A percentile compares a stretch with the other conserved stretches of the same genome.
Conservation (phyloP, 2,797 vertebrate species). For the Cheirogaleus major region DNA sequence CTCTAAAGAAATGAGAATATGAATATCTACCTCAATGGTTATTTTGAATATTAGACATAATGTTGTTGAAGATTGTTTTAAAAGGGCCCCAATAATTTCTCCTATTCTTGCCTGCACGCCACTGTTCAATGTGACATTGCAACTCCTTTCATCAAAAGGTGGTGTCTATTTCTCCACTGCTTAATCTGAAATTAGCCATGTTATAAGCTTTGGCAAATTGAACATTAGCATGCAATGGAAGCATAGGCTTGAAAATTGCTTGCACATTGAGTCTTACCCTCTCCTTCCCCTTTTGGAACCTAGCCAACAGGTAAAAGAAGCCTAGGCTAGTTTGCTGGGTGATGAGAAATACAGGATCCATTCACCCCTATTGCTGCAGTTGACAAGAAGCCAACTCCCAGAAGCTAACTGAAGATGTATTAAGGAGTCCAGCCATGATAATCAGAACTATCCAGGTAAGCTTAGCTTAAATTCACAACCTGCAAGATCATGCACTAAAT, state of each 20-base stretch:
- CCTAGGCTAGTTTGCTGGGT: not conserved
- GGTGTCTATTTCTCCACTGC: not conserved
- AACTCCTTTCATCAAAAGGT: not conserved
- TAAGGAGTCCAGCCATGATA: not conserved
- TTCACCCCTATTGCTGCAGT: not conserved
- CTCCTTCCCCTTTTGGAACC: not conserved
- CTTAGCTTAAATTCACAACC: not conserved
- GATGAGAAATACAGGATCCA: not conserved
- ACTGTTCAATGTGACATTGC: not conserved
- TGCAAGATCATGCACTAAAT: not conserved
- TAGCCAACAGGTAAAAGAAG: not conserved
- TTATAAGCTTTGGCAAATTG: not conserved
- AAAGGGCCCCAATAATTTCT: not conserved
- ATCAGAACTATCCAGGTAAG: not conserved
- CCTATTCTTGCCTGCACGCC: not conserved
- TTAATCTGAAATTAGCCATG: not conserved
- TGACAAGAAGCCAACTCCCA: not conserved
- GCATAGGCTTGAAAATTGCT: not conserved
- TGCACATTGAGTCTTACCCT: not conserved
- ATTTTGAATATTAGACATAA: not conserved
- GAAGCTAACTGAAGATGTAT: not conserved
- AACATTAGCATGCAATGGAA: constrained; percentile 16
- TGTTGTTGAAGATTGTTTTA: not conserved
- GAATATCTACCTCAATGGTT: not conserved
- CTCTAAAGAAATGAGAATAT: not conserved